phyloP scores from a whole-genome alignment of 2,113 vertebrate genomes.

The Perccottus glenii region DNA sequence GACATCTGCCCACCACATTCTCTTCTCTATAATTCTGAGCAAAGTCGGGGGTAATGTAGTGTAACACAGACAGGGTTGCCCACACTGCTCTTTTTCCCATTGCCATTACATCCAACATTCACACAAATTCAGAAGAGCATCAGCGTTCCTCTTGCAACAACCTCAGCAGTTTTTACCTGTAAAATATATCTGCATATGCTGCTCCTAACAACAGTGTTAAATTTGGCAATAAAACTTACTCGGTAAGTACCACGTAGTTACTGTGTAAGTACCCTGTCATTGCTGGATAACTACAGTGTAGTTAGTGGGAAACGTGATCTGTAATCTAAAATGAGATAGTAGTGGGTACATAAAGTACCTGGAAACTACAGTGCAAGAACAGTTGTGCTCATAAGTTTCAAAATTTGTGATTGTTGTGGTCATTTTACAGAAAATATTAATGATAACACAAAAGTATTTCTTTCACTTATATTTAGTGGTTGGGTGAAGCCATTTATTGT shows the following conservation, averaged over 20 bases:
- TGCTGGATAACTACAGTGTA: too few relatives aligned
- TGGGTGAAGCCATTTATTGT: too few relatives aligned
- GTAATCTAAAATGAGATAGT: too few relatives aligned
- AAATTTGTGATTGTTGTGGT: too few relatives aligned
- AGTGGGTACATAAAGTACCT: too few relatives aligned
- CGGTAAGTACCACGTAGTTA: slow-evolving; percentile 2
- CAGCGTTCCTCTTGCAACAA: slow-evolving; percentile 25
- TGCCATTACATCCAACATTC: slow-evolving; percentile 42
- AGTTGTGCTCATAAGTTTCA: too few relatives aligned
- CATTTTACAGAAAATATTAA: too few relatives aligned
- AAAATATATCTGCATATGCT: slow-evolving; percentile 37
- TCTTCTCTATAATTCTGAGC: slow-evolving; percentile 38
- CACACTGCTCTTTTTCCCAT: slow-evolving; percentile 47
- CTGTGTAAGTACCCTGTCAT: too few relatives aligned
- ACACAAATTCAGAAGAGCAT: slow-evolving; percentile 16
- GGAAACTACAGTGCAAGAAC: too few relatives aligned
- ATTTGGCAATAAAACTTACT: not conserved
- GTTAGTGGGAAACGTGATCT: too few relatives aligned
- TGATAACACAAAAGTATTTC: too few relatives aligned
- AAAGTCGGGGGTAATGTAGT: slow-evolving; percentile 56
- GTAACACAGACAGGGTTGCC: slow-evolving; percentile 46
- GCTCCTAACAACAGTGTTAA: slow-evolving; percentile 23
- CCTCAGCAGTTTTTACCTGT: slow-evolving; percentile 50
- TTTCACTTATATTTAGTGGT: too few relatives aligned
- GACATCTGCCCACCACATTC: slow-evolving; percentile 54